Conservation (phyloP, 2,113 vertebrate species). For the Petromus typicus region DNA sequence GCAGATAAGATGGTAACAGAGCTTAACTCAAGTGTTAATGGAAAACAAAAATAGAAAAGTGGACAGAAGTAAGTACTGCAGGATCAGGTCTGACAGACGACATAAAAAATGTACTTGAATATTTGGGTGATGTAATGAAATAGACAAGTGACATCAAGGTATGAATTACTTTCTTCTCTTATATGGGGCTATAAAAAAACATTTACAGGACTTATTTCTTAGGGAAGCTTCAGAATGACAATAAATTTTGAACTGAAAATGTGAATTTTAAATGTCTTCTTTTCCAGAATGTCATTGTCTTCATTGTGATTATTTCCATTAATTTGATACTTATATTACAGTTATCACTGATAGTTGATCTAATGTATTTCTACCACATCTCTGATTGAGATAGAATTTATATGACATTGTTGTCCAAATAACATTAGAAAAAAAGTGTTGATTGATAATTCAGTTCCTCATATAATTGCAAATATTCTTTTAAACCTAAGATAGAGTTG, state of each 20-base stretch:
- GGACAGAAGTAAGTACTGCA: no score
- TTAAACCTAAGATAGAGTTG: neutral
- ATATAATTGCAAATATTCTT: neutral
- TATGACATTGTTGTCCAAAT: neutral
- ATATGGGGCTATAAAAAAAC: neutral
- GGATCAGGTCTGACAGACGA: neutral
- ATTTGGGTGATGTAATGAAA: neutral
- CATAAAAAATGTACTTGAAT: neutral
- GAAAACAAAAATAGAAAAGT: no score
- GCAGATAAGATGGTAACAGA: neutral
- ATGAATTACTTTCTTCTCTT: neutral
- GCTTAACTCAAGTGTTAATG: neutral
- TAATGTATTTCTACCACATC: neutral
- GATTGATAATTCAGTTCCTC: neutral
- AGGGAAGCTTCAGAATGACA: no score
- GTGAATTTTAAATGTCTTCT: no score
- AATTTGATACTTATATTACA: no score
- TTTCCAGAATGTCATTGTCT: no score
- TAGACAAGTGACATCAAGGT: neutral
- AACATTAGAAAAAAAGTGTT: neutral
- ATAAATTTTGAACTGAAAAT: no score
- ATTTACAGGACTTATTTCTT: no score
- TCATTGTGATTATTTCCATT: no score
- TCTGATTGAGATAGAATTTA: neutral
- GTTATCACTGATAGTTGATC: no score